These are phyloP conservation scores for Philopotamus ludificatus DNA, from an alignment of 1,140 invertebrate genomes.

Conservation along the genomic window DNA sequence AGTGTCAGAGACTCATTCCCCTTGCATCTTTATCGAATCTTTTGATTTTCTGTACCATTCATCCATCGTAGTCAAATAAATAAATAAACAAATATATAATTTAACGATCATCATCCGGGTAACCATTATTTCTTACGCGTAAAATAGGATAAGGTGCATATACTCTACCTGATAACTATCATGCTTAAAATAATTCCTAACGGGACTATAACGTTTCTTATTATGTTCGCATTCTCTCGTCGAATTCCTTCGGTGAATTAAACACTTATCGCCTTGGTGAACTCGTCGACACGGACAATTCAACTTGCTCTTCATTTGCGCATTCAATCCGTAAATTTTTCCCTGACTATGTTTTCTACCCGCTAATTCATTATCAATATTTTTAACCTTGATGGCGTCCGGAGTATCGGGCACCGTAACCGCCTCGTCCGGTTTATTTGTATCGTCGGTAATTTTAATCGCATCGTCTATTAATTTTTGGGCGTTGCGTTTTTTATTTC, in stretches of 20 bases:
- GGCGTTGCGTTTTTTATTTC: slow-evolving; percentile 50
- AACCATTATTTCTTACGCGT: too few species aligned
- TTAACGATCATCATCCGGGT: too few species aligned
- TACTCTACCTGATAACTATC: slow-evolving; percentile 54
- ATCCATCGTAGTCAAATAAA: too few species aligned
- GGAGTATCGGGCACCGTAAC: slow-evolving; percentile 31
- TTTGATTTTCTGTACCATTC: too few species aligned
- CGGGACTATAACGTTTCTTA: slow-evolving; percentile 14
- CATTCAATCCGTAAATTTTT: not conserved
- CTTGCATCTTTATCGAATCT: too few species aligned
- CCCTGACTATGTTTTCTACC: slow-evolving; percentile 36
- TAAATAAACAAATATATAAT: too few species aligned
- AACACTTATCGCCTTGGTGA: slow-evolving; percentile 17
- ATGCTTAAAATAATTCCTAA: slow-evolving; percentile 47
- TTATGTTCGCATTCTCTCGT: slow-evolving; percentile 1
- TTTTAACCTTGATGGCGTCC: slow-evolving; percentile 28
- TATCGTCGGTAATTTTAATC: slow-evolving; percentile 12
- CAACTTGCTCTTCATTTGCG: not conserved
- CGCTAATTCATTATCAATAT: slow-evolving; percentile 14
- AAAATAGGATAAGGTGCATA: too few species aligned
- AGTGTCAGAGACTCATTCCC: too few species aligned
- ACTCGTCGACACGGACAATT: not conserved
- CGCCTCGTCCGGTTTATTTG: slow-evolving; percentile 38
- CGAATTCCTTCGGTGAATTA: not conserved
- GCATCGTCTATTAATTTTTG: not conserved